Evolutionary conservation across 2,797 vertebrate genomes (phyloP).

Genomic region (Mormyrops boulengeri): DNA sequence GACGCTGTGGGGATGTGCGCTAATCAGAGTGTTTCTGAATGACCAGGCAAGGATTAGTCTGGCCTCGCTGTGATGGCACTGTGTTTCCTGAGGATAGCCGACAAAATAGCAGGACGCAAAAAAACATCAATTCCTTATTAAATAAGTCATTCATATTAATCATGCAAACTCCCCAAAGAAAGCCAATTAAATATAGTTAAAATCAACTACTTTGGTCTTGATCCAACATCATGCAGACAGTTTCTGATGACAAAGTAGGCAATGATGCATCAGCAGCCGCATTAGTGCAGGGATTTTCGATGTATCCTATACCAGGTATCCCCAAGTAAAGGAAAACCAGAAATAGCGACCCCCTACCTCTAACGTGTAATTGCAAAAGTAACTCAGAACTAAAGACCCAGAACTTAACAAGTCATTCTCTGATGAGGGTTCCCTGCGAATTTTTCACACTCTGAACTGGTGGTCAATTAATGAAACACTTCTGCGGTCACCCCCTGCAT

Average conservation of each 20-base stretch:
- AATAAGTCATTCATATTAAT: constrained; percentile 4
- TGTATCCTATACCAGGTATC: neutral
- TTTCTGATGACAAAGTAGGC: neutral
- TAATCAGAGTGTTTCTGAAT: constrained; percentile 7
- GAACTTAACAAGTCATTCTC: neutral
- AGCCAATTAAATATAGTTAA: constrained; percentile 57
- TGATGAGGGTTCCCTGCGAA: neutral
- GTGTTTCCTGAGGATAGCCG: neutral
- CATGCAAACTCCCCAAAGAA: constrained; percentile 41
- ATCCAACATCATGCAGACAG: neutral
- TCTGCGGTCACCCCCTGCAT: neutral
- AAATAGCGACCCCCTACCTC: neutral
- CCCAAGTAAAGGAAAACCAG: neutral
- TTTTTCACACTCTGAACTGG: neutral
- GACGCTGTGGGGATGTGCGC: neutral
- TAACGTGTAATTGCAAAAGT: neutral
- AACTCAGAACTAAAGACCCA: neutral
- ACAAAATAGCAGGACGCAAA: neutral
- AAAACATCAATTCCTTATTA: neutral
- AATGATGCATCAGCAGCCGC: neutral
- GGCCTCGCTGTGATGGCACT: neutral
- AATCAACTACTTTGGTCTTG: constrained; percentile 49
- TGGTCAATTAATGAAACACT: neutral
- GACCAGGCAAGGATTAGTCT: neutral
- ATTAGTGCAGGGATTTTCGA: neutral